Base-by-base conservation (phyloP, 1,140 invertebrate species). In the Armadillidium nasatum region DNA sequence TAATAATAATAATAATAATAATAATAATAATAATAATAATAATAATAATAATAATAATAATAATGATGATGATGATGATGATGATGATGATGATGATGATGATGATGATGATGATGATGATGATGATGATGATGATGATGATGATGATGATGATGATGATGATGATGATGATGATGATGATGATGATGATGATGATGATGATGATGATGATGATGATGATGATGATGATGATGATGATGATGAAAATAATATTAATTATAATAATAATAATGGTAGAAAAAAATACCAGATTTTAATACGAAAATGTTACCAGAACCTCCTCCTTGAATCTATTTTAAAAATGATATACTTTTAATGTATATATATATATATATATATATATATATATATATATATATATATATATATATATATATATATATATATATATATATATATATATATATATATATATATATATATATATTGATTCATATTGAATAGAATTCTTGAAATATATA, bases 1-100 rank as follows among this genome's bases (percentile, higher is more conserved):
- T n/a, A 54, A 54, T n/a, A 54, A 54, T n/a, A 54, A 54, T n/a
- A 54, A 54, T n/a, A 54, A 54, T n/a, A 54, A 54, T n/a, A 54
- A 54, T n/a, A 54, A 54, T n/a, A 54, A 54, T n/a, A 45, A 73
- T 13, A 73, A 23, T 45, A n/a, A 73, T 13, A 73, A 73, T 45
- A 44, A 45, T 21, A 44, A 73, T 45, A 21, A 15, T 45, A n/a
- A 73, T 45, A 23, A 21, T 15, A 45, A 73, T 10, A 23, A 15
- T 45, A n/a, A 70, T 21, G 21, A 33, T 19, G 21, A 70, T 33
- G 21, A 70, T 19, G 19, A 70, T n/a, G 10, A 70, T 70, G 21
- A 33, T 19, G 21, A 70, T 19, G 19, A 70, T 70, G 21, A 70
- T 33, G 21, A 70, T 33, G 19, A 70, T 70, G 21, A 70, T 70